These are phyloP conservation scores for Fissipunctia ypsillon DNA, from an alignment of 2,888 invertebrate genomes.

Conservation along the genomic window DNA sequence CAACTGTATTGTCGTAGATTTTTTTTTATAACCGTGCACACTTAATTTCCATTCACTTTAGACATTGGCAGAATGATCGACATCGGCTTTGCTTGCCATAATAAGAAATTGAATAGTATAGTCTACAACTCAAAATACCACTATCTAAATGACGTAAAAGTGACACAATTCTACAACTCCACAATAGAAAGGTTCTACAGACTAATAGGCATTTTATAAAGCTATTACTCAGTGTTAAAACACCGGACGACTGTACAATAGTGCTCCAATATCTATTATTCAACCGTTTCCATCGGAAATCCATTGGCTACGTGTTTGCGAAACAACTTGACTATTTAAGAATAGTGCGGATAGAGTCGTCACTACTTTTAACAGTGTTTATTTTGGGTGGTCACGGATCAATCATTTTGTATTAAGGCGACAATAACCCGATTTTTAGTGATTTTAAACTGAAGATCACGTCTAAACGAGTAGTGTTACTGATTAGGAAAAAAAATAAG, in stretches of 20 bases:
- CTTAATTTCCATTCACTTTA: too few species aligned
- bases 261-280: conserved; percentile 58
- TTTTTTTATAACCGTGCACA: too few species aligned
- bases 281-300: conserved; percentile 47
- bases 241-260: conserved; percentile 50
- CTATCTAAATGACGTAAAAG: conserved; percentile 30
- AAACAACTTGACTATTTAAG: conserved; percentile 33
- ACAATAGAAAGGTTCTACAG: conserved; percentile 45
- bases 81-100: too few species aligned
- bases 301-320: conserved; percentile 58
- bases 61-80: too few species aligned
- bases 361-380: conserved; percentile 32
- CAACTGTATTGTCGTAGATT: too few species aligned
- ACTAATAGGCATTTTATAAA: conserved; percentile 31
- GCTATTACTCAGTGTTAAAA: conserved; percentile 38
- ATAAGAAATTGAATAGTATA: too few species aligned
- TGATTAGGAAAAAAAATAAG: too few species aligned
- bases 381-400: conserved; percentile 45
- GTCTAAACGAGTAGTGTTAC: too few species aligned
- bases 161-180: conserved; percentile 3
- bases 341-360: conserved; percentile 34
- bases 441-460: too few species aligned
- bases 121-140: background rate
- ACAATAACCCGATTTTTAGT: too few species aligned
- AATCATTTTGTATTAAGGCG: conserved; percentile 32